Base-by-base conservation (phyloP, 2,797 vertebrate species). In the Ciconia nigra region DNA sequence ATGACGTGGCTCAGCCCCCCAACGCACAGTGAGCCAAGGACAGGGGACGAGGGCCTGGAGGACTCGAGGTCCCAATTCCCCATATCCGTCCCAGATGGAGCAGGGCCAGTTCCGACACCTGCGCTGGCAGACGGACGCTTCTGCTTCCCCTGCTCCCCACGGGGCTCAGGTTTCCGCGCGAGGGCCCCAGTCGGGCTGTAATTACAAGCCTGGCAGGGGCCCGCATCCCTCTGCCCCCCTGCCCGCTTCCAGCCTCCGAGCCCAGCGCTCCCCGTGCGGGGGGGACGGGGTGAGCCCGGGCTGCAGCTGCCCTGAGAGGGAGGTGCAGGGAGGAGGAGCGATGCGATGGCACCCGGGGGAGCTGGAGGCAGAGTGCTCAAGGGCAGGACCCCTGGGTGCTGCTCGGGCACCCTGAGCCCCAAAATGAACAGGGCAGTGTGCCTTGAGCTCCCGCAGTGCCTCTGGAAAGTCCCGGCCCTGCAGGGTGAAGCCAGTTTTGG, bases 151-250 rank as follows among this genome's bases (percentile, higher is more conserved):
- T 21, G 79, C 87, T 95, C 93, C 93, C 87, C 70, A 22, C 55
- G 15, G 87, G 71, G 87, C 67, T 94, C 74, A 6, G 29, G 74
- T 97, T 93, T 69, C 31, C 1, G 2, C 0, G 10, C 2, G 0
- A 55, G 39, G 47, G 69, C 93, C 80, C 57, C 0, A 0, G 22
- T 5, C 0, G 4, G 70, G 86, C 73, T 93, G 95, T 90, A 96
- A 93, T 94, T 90, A 84, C 89, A 87, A 41, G 12, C 94, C 78
- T 79, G 83, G 91, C 37, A 69, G 77, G 52, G 62, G 22, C 15
- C 67, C 13, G 4, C 74, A 44, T 33, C 72, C 46, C 71, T 51
- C 89, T 41, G 55, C 31, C 52, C 39, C 19, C 42, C 35, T 5
- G 20, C 55, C 49, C 11, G 19, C 37, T 71, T 79, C 46, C 73